Evolutionary conservation across 2,888 invertebrate species (phyloP).

Genomic region (Merodon equestris): DNA sequence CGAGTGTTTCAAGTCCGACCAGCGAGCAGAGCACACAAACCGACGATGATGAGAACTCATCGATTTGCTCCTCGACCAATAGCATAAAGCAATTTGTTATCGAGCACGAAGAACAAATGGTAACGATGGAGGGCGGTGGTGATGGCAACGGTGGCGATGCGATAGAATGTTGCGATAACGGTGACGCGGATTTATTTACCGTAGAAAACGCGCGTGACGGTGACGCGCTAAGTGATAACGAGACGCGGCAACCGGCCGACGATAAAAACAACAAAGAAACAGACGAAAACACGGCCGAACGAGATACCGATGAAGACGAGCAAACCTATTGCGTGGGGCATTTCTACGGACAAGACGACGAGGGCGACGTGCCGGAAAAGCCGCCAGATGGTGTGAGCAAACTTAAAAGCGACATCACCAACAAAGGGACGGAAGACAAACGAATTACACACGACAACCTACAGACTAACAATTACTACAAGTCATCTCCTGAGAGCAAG

Average conservation of each 20-base stretch:
- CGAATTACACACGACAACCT: neutral
- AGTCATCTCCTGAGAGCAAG: neutral
- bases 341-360: conserved; percentile 62
- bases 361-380: conserved; percentile 18
- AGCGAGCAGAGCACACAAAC: conserved; percentile 70
- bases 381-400: conserved; percentile 10
- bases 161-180: conserved; percentile 20
- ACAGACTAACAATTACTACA: conserved; percentile 8
- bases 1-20: conserved; percentile 46
- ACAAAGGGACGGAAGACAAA: neutral
- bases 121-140: conserved; percentile 29
- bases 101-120: conserved; percentile 28
- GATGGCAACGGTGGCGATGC: conserved; percentile 22
- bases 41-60: conserved; percentile 66
- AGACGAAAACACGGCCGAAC: neutral
- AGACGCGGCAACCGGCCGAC: neutral
- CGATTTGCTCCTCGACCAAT: conserved; percentile 53
- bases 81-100: conserved; percentile 44
- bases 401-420: neutral
- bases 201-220: conserved; percentile 11
- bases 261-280: too few species aligned
- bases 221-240: conserved; percentile 39
- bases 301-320: conserved; percentile 47
- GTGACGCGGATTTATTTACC: conserved; percentile 5
- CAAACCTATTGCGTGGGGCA: conserved; percentile 65